Evolutionary conservation across 2,888 invertebrate genomes (phyloP), one percentile per base, ranked within the genome.

Genomic region (Calliscelio sp.): DNA sequence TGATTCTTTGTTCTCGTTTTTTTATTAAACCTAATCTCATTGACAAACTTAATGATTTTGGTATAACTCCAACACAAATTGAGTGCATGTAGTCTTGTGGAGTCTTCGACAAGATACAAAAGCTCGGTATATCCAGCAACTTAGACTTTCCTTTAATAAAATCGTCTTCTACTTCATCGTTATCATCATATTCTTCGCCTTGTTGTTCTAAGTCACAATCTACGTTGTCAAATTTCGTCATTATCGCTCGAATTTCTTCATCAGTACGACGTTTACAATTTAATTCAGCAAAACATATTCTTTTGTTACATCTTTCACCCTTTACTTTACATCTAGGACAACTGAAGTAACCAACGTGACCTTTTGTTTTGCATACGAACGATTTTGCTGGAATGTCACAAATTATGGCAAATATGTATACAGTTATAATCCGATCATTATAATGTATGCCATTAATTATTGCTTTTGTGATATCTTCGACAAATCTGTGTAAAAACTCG

Each of bases 241-340:
- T 71, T 20, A 16, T 24, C 16, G 28, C 3, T 18, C 41, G 68
- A 41, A 80, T 77, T 53, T 77, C 63, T 0, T n/a, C n/a, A 20
- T 80, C 53, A 38, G 59, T 81, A 65, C 66, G 24, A 1, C 6
- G 10, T 53, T 32, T 24, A 11, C 28, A 24, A 51, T 25, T 18
- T 53, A 53, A 18, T 11, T 18, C n/a, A 16, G 78, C 70, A 74
- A 53, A 84, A 71, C 35, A 71, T 0, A 81, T 49, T 66, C 81
- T 80, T 18, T 63, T 49, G n/a, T 11, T 41, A 14, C 8, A 28
- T 22, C 49, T 2, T 46, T n/a, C n/a, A n/a, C 65, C 65, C 28
- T 28, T 49, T 11, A 32, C 8, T 14, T 46, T 25, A 49, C 65
- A 65, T 11, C 24, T 25, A 11, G 18, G 14, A 18, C 65, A 65